Conservation (phyloP, 2,113 vertebrate genomes). For the Silurus asotus region DNA sequence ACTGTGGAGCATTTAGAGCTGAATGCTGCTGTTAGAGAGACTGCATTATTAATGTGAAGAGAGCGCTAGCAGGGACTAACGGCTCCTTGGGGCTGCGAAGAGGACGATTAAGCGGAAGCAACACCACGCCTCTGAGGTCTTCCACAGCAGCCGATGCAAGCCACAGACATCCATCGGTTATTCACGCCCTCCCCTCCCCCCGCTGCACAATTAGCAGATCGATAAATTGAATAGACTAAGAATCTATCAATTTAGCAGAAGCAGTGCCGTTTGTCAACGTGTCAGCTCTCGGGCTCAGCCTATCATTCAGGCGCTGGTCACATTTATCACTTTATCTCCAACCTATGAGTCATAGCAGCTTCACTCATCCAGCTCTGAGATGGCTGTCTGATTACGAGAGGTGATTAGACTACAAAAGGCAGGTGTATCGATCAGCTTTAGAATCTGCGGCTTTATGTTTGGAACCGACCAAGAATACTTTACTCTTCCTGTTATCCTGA, state of each 20-base stretch:
- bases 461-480: not conserved
- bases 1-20: constrained; percentile 59
- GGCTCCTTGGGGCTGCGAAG: constrained; percentile 51
- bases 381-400: constrained; percentile 42
- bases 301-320: constrained; percentile 61
- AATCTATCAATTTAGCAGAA: constrained; percentile 65
- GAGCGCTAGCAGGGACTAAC: constrained; percentile 57
- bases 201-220: constrained; percentile 72
- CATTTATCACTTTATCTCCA: constrained; percentile 62
- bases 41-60: constrained; percentile 68
- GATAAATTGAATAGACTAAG: constrained; percentile 67
- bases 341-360: constrained; percentile 52
- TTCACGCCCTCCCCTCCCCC: constrained; percentile 62
- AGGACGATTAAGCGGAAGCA: constrained; percentile 55
- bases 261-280: constrained; percentile 63
- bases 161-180: constrained; percentile 69
- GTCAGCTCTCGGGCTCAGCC: constrained; percentile 57
- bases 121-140: constrained; percentile 48
- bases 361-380: constrained; percentile 54
- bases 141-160: constrained; percentile 55
- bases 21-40: constrained; percentile 63
- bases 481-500: not conserved
- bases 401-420: constrained; percentile 43
- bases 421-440: not conserved
- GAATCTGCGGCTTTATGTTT: not conserved